These are phyloP conservation scores for Colletes gigas DNA, from an alignment of 1,140 invertebrate genomes.

Conservation along the genomic window DNA sequence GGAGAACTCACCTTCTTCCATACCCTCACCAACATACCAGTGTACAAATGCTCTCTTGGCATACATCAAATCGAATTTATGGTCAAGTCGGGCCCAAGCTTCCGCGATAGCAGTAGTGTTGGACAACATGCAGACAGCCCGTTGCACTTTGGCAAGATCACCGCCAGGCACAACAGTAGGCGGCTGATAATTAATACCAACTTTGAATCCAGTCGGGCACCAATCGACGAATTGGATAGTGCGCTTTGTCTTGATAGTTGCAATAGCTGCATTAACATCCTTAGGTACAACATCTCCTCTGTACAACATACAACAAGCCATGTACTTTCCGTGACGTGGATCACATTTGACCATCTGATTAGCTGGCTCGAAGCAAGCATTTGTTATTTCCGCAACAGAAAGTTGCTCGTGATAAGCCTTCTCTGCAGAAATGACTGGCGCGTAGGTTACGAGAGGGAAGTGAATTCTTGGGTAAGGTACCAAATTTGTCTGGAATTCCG, in stretches of 20 bases:
- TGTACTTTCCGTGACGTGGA: conserved; percentile 78
- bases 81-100: conserved; percentile 54
- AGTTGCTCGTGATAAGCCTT: conserved; percentile 62
- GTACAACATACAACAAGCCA: conserved; percentile 86
- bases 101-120: conserved; percentile 82
- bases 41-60: conserved; percentile 77
- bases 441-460: conserved; percentile 60
- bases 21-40: conserved; percentile 82
- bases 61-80: conserved; percentile 59
- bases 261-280: conserved; percentile 83
- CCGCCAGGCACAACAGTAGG: conserved; percentile 84
- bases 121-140: conserved; percentile 86
- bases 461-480: conserved; percentile 73
- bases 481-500: conserved; percentile 57
- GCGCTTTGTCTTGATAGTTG: conserved; percentile 54
- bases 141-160: conserved; percentile 83
- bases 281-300: conserved; percentile 85
- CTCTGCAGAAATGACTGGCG: conserved; percentile 61
- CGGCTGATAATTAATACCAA: conserved; percentile 85
- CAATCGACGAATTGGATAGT: conserved; percentile 84
- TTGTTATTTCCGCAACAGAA: conserved; percentile 68
- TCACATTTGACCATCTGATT: conserved; percentile 86
- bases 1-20: conserved; percentile 59
- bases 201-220: conserved; percentile 85
- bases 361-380: conserved; percentile 86